Percentiles rank a stretch among this genome's conserved stretches.
Evolutionary conservation across 2,888 invertebrate species (phyloP).

Genomic region (Plebejus melissa): DNA sequence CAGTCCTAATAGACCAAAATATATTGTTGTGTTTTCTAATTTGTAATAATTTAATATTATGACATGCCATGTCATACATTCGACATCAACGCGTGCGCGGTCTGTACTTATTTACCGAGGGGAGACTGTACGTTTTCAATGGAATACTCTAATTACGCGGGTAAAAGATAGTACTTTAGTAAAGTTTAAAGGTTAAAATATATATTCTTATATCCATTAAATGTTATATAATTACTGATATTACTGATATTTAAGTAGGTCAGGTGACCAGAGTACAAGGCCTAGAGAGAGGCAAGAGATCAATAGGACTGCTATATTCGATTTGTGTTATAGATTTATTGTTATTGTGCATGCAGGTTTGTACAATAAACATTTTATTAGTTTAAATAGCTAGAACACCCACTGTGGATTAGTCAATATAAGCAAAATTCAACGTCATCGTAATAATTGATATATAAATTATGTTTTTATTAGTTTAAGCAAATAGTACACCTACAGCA

Average conservation of each 20-base stretch:
- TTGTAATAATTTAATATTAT: neutral
- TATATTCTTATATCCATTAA: neutral
- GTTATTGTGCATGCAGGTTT: neutral
- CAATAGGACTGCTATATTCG: neutral
- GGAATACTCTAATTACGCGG: too few species aligned
- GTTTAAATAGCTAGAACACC: too few species aligned
- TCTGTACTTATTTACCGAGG: neutral
- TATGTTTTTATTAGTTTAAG: neutral
- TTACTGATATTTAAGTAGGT: neutral
- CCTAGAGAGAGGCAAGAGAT: constrained; percentile 13
- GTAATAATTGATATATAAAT: too few species aligned
- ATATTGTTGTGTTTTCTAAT: neutral
- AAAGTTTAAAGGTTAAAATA: neutral
- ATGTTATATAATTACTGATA: neutral
- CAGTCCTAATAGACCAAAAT: neutral
- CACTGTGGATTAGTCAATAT: too few species aligned
- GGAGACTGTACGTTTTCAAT: too few species aligned
- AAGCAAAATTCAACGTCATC: too few species aligned
- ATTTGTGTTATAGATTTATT: neutral
- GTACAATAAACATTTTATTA: neutral
- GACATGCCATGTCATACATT: neutral
- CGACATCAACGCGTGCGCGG: neutral
- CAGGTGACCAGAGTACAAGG: neutral
- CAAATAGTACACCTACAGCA: too few species aligned
- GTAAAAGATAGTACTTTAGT: too few species aligned